Evolutionary conservation across 2,113 vertebrate genomes (phyloP), one percentile per base, ranked within the genome.

Genomic region (Choloepus hoffmanni): DNA sequence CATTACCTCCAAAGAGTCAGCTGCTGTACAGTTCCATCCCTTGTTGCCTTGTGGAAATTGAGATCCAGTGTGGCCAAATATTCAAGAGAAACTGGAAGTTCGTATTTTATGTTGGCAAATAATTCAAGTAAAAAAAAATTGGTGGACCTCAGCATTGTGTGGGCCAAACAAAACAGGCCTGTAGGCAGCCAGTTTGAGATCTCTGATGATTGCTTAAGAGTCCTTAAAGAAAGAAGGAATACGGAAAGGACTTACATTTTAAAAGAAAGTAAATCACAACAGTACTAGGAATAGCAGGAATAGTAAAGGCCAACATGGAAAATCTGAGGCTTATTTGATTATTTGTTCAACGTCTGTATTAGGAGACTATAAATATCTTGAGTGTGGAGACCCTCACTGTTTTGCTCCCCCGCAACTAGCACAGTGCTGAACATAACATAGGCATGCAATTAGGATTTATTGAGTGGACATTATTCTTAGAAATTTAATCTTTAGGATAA

Each of bases 261-360:
- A 91, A 79, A 96, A 76, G 48, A 72, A 95, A 90, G 73, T 40
- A 84, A 92, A 95, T 67, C 62, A 63, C 9, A 26, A 30, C 7
- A 68, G 60, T 95, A 48, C 55, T 84, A 40, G 53, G 70, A 95
- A 89, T 78, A 90, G 70, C 50, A 92, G 85, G 73, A 81, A 82
- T 85, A 87, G 81, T 87, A 92, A 74, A 95, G 45, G 53, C 40
- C 43, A 77, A 82, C 21, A 53, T 94, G 88, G 72, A 96, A 95
- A 97, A 88, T n/a, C 73, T 76, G 92, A 43, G 85, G 76, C 60
- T 92, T 94, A 68, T 48, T 53, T 95, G 82, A 85, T 93, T 97
- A 95, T 97, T 97, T 97, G 77, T 91, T 96, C 73, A 97, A 1
- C 50, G 95, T 92, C 92, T 97, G 88, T 92, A 79, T 94, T 33